phyloP scores from a whole-genome alignment of 2,797 vertebrate genomes.

The Chloroceryle amazona region DNA sequence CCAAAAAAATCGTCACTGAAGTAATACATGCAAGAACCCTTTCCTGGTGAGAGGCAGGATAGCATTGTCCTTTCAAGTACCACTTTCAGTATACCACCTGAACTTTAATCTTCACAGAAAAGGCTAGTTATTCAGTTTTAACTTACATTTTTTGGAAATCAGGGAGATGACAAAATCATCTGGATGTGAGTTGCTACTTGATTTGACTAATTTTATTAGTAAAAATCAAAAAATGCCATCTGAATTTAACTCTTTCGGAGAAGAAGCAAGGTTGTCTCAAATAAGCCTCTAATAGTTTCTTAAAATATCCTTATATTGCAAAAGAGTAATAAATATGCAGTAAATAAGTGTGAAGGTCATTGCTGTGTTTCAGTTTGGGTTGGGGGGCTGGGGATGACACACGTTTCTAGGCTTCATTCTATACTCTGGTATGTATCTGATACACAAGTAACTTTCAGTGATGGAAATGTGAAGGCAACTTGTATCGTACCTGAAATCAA shows the following conservation, averaged over 20 bases:
- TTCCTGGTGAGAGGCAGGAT: neutral
- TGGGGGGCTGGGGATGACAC: neutral
- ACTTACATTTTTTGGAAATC: neutral
- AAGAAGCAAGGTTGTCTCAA: neutral
- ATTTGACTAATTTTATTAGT: neutral
- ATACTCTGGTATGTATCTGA: neutral
- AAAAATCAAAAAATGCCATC: neutral
- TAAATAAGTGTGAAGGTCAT: neutral
- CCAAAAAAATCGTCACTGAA: neutral
- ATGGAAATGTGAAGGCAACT: neutral
- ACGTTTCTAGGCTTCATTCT: neutral
- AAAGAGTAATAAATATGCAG: neutral
- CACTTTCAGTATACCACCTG: neutral
- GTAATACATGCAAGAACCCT: rapidly evolving
- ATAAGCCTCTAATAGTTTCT: neutral
- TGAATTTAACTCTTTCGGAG: neutral
- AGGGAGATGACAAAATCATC: neutral
- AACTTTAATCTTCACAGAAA: neutral
- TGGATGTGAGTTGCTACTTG: neutral
- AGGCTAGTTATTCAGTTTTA: neutral
- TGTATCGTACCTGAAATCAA: neutral
- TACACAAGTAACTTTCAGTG: neutral
- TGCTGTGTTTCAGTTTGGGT: neutral
- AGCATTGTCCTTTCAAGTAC: neutral
- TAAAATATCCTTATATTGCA: neutral